Evolutionary conservation across 2,888 invertebrate genomes (phyloP), one percentile per base, ranked within the genome.

Genomic region (Rhyacophila evoluta): DNA sequence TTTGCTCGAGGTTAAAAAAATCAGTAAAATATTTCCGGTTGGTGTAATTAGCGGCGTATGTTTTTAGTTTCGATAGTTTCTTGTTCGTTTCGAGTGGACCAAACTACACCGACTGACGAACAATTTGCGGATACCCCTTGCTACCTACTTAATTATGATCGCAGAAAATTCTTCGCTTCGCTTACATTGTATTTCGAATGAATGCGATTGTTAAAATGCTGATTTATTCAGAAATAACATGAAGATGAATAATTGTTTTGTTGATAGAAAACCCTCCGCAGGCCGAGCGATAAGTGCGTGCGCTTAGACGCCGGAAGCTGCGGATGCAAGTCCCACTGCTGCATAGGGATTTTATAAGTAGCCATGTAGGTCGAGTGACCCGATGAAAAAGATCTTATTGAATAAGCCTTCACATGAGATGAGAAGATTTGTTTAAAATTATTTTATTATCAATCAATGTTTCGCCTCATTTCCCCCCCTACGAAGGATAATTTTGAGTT

Each of bases 91-190:
- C 1, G 55, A 55, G 1, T 19, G 19, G 25, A 25, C 55, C 19
- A 25, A 10, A 5, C 55, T 8, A 25, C 1, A 55, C 19, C 19
- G 55, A 25, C 55, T 55, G 55, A 10, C 6, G 12, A 55, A 55
- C 55, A 55, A 55, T 55, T 55, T 55, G 19, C 55, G 55, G 55
- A 55, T 25, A 55, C 29, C 29, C 6, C 2, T 55, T 55, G 55
- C 19, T 19, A 55, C n/a, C n/a, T 55, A 55, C 55, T 55, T 25
- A 55, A 55, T 55, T 55, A 55, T 55, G 19, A 55, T 55, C 55
- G 10, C 19, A 55, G 55, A 55, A 55, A 55, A 55, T 55, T 55
- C 55, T 19, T 25, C 25, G 55, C 39, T n/a, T 15, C n/a, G 6
- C 19, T 55, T 1, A 55, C 15, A 55, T 55, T 55, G 55, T 8